Base-by-base conservation (phyloP, 1,140 invertebrate species). In the Drosophila obscura region DNA sequence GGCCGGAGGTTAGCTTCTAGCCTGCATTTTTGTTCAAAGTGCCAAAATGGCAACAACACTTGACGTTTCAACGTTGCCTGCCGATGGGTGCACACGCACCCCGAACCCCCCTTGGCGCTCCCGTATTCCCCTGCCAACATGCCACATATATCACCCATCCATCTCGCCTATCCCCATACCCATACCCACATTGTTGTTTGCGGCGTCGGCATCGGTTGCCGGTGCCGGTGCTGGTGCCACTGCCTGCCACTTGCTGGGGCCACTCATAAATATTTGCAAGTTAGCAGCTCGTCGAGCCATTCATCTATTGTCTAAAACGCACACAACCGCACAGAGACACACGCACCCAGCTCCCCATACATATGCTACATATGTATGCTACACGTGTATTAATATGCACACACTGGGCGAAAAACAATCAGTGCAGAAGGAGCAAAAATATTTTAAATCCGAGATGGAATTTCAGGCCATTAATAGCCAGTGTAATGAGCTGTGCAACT, bases 241-340 rank as follows among this genome's bases (percentile, higher is more conserved):
- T 60, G 75, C 49, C 72, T 78, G 80, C 80, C 80, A 87, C 82
- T 87, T 87, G 82, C 66, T 87, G 22, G 82, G 83, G 72, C 64
- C 80, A 88, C 83, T 88, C 83, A 88, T 88, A 88, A 88, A 88
- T 88, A 88, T 88, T 88, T 88, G 83, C 83, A 88, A 88, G 83
- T 88, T 88, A 88, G 83, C 83, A 88, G 84, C 83, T 88, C 83
- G 83, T 88, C 84, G 83, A 80, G 83, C 84, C 73, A 88, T 88
- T 88, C 83, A 88, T 88, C 83, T 88, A 88, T 73, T 75, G 72
- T 67, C 72, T 75, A 75, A 75, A 75, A 75, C 79, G 59, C 51
- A 88, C 75, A 85, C 66, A 58, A 45, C 46, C 46, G 49, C 46
- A 51, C 22, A 72, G 46, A 61, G 44, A 35, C 56, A 53, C 61